Percentiles rank a stretch among this genome's conserved stretches.
phyloP scores from a whole-genome alignment of 2,797 vertebrate genomes.

The Synanceia verrucosa region DNA sequence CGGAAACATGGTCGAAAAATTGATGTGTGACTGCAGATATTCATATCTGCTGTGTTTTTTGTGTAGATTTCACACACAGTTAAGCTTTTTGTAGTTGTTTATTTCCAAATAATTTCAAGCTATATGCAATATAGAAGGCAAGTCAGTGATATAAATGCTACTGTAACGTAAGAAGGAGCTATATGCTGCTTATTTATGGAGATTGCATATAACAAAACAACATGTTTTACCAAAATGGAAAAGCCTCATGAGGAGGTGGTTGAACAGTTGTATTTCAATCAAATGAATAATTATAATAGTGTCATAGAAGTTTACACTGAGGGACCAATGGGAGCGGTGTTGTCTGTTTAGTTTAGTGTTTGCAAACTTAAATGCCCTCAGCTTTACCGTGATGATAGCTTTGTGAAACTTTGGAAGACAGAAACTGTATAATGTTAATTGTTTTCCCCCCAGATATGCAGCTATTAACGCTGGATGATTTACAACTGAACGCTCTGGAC shows the following conservation, averaged over 20 bases:
- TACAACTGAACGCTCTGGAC: conserved; percentile 56
- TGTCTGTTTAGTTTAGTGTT: neutral
- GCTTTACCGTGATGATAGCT: conserved; percentile 1
- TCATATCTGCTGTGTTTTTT: neutral
- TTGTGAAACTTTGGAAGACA: conserved; percentile 11
- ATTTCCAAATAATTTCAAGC: neutral
- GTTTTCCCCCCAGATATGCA: conserved; percentile 29
- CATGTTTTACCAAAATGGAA: neutral
- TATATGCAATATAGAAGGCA: neutral
- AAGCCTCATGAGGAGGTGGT: neutral
- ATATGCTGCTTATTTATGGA: neutral
- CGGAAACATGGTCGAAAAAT: neutral
- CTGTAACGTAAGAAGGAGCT: conserved; percentile 1
- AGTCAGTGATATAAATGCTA: neutral
- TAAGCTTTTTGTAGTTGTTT: neutral
- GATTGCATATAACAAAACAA: neutral
- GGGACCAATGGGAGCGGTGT: neutral
- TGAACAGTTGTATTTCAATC: conserved; percentile 1
- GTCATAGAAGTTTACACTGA: neutral
- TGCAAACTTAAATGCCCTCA: neutral
- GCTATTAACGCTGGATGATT: conserved; percentile 58
- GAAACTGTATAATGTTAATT: conserved; percentile 31
- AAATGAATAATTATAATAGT: neutral
- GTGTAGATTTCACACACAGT: neutral
- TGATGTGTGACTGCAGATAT: neutral